Conservation (phyloP, 92 coral and sea anemone genomes). For the Phenganax subtilis region DNA sequence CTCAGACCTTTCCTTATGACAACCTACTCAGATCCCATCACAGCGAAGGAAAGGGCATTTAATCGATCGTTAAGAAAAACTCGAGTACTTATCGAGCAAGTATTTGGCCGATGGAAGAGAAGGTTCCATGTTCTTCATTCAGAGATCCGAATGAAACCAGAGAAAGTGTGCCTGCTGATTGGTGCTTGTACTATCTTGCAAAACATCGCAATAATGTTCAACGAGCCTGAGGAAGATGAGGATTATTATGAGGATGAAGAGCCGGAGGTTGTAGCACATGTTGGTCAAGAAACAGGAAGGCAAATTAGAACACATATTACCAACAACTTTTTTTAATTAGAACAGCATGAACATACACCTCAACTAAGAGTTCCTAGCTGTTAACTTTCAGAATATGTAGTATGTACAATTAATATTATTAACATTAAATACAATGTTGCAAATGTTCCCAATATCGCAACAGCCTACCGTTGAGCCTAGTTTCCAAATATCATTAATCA, state of each 20-base stretch:
- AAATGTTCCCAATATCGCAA: no score
- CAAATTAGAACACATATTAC: slow-evolving; percentile 6
- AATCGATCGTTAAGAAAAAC: slow-evolving; percentile 43
- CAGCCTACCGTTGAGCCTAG: no score
- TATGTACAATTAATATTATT: no score
- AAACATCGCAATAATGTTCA: slow-evolving; percentile 1
- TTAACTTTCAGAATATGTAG: no score
- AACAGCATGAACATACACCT: slow-evolving; percentile 1
- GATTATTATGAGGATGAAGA: neutral
- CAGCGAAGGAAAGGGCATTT: slow-evolving; percentile 26
- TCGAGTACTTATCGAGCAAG: slow-evolving; percentile 46
- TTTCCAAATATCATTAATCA: no score
- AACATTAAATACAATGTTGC: no score
- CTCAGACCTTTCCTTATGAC: slow-evolving; percentile 35
- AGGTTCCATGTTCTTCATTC: slow-evolving; percentile 46
- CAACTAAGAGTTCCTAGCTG: neutral
- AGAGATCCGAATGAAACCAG: slow-evolving; percentile 44
- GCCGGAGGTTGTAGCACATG: neutral
- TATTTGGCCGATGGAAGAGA: slow-evolving; percentile 53
- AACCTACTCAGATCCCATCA: slow-evolving; percentile 32
- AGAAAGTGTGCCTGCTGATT: slow-evolving; percentile 28
- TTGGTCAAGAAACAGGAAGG: slow-evolving; percentile 6
- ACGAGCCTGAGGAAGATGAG: slow-evolving; percentile 3
- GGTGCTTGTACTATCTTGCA: slow-evolving; percentile 10
- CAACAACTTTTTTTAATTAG: neutral